Base-by-base conservation (phyloP, 53 echinoderm and acorn worm genomes). In the Paelopatides confundens region DNA sequence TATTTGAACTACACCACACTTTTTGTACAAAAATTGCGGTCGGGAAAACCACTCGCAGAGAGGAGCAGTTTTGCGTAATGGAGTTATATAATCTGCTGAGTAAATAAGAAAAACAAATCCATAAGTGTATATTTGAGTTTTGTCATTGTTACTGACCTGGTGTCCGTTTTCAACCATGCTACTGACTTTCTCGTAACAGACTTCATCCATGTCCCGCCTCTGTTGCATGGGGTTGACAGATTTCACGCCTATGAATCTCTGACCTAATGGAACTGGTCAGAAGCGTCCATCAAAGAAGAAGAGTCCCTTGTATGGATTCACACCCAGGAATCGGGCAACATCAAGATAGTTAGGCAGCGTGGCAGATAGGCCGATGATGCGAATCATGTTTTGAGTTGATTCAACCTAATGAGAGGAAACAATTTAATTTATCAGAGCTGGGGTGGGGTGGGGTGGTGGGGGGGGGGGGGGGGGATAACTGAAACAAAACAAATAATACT, bases 211-310 rank as follows among this genome's bases (percentile, higher is more conserved):
- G 81, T 98, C 98, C 49, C 86, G 63, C 11, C 92, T 82, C 76
- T 94, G 95, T 89, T 95, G 95, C 89, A 94, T 92, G 36, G 88
- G 82, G 64, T 92, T 95, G 14, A 39, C 88, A 21, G 98, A 87
- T 88, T 95, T 98, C 39, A 98, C 86, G 12, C 98, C 98, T 23
- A 97, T 90, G 90, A 92, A 98, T 66, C 94, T 90, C 94, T 95
- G 95, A 31, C 94, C 95, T 34, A 98, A 86, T 1, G 98, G 98
- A 0, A 98, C 98, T 0, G 98, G 98, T 29, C 98, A 82, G 71
- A 98, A 98, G 12, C 98, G 88, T 14, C 92, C 94, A 69, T 98
- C 98, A 31, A 98, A 98, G 89, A 94, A 98, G 92, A 98, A 98
- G 21, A 98, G 90, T 1, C 98, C 98, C 10, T 69, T 89, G 89